Conservation (phyloP, 2,113 vertebrate species). For the Mustela lutreola region DNA sequence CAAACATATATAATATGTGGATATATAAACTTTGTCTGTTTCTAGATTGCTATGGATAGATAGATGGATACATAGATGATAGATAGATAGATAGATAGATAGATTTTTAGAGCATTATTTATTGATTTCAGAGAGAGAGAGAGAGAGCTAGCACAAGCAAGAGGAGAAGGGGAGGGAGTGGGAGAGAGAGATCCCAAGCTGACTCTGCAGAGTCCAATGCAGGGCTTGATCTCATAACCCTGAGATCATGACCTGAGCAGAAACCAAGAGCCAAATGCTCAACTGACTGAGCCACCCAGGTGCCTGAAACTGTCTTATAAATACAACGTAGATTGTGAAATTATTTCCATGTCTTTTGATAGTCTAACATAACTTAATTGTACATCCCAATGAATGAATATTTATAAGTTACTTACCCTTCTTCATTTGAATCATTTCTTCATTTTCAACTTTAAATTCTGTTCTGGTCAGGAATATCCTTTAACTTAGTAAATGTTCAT, state of each 20-base stretch:
- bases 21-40: neutral
- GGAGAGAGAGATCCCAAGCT: neutral
- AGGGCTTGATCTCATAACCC: neutral
- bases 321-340: neutral
- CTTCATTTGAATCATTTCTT: neutral
- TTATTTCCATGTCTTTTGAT: neutral
- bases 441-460: slow-evolving; percentile 35
- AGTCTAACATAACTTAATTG: neutral
- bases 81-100: neutral
- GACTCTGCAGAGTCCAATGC: neutral
- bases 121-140: neutral
- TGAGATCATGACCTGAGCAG: neutral
- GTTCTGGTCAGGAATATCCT: neutral
- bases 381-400: neutral
- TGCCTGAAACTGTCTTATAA: slow-evolving; percentile 25
- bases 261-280: neutral
- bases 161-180: neutral
- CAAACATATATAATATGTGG: neutral
- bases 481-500: neutral
- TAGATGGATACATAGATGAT: neutral
- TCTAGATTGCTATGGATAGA: neutral
- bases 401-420: neutral
- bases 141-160: neutral
- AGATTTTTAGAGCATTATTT: neutral
- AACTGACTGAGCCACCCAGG: neutral